phyloP scores from a whole-genome alignment of 23 tunicate species.

The Trididemnum nubilum region DNA sequence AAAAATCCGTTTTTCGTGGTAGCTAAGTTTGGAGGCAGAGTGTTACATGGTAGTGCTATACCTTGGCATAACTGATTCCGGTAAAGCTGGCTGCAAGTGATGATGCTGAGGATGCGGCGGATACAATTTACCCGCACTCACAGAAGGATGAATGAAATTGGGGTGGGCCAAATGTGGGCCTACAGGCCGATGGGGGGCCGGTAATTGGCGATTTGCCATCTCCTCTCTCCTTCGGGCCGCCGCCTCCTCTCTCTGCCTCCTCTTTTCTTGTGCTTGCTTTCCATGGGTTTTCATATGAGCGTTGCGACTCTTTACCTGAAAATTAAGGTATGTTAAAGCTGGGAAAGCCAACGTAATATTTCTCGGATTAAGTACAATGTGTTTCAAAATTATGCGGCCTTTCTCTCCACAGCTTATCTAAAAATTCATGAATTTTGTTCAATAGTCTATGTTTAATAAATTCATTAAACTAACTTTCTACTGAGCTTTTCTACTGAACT shows the following conservation, averaged over 20 bases:
- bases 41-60: not conserved
- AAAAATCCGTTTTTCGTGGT: no score
- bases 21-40: not conserved
- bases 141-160: slow-evolving; percentile 18
- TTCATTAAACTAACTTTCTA: no score
- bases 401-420: no score
- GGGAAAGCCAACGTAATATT: no score
- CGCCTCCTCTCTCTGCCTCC: slow-evolving; percentile 78
- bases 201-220: not conserved
- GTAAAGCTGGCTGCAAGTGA: not conserved
- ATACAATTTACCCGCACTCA: not conserved
- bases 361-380: no score
- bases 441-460: no score
- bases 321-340: no score
- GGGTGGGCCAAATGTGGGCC: not conserved
- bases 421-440: no score
- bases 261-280: slow-evolving; percentile 88
- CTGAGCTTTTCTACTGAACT: no score
- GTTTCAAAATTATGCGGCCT: no score
- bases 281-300: slow-evolving; percentile 99
- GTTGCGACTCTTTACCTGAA: slow-evolving; percentile 89
- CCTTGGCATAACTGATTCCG: slow-evolving; percentile 5
- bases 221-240: slow-evolving; percentile 43
- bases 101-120: slow-evolving; percentile 7
- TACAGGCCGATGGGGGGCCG: slow-evolving; percentile 9